phyloP scores from a whole-genome alignment of 2,888 invertebrate species.

The Xylophagus ater region DNA sequence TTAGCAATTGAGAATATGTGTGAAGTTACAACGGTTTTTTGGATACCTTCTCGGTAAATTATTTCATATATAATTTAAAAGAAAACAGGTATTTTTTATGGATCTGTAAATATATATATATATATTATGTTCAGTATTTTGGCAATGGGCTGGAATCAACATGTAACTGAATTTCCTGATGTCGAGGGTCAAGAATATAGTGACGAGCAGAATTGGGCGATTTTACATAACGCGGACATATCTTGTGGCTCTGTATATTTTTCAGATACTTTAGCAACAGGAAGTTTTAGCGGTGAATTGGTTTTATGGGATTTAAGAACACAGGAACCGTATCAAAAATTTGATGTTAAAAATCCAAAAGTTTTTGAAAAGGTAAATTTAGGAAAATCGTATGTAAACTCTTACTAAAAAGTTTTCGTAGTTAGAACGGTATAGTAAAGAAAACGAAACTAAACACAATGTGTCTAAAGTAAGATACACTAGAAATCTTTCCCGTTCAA shows the following conservation, averaged over 20 bases:
- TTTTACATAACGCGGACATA: slow-evolving; percentile 63
- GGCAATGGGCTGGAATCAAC: slow-evolving; percentile 68
- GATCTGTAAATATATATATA: slow-evolving; percentile 1
- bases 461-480: too few species aligned
- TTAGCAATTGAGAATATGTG: slow-evolving; percentile 52
- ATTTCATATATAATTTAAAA: neutral
- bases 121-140: slow-evolving; percentile 45
- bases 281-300: slow-evolving; percentile 67
- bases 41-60: slow-evolving; percentile 46
- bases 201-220: slow-evolving; percentile 58
- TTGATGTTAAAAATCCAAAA: slow-evolving; percentile 34
- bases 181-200: slow-evolving; percentile 43
- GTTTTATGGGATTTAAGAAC: slow-evolving; percentile 75
- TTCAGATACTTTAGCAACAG: slow-evolving; percentile 61
- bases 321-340: slow-evolving; percentile 56
- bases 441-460: too few species aligned
- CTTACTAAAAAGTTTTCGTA: too few species aligned
- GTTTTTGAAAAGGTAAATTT: slow-evolving; percentile 29
- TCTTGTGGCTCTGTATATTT: slow-evolving; percentile 53
- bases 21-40: slow-evolving; percentile 47
- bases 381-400: too few species aligned
- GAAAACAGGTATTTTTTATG: neutral
- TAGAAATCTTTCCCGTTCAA: too few species aligned
- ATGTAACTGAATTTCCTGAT: slow-evolving; percentile 57
- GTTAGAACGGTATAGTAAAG: too few species aligned